These are phyloP conservation scores for Gallinago jamesoni DNA, from an alignment of 2,113 vertebrate genomes.

Conservation along the genomic window DNA sequence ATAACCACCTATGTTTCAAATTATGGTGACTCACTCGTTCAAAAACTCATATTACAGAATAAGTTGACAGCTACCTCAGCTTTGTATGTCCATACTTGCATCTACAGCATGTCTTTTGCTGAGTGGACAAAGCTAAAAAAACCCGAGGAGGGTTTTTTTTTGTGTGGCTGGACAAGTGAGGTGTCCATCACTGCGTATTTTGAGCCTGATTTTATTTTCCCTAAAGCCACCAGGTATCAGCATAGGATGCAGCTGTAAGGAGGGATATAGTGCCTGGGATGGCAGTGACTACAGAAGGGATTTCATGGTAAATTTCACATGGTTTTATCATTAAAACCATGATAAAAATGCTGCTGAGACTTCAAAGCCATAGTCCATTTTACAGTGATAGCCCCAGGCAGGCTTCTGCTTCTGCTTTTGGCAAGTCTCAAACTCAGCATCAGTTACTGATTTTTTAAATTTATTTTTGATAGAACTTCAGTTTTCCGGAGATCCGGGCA, in stretches of 20 bases:
- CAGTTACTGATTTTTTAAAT: not conserved
- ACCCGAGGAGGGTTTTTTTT: rapidly evolving
- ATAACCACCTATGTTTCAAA: not conserved
- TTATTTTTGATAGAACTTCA: not conserved
- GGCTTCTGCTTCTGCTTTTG: not conserved
- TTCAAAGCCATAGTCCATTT: rapidly evolving
- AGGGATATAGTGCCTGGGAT: rapidly evolving
- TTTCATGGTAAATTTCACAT: rapidly evolving
- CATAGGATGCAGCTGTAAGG: not conserved
- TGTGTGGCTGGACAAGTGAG: rapidly evolving
- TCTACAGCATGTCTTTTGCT: not conserved
- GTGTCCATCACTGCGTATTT: rapidly evolving
- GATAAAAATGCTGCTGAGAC: too few relatives aligned
- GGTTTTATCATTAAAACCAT: rapidly evolving
- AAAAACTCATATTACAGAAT: not conserved
- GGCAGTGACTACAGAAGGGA: rapidly evolving
- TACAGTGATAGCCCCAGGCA: not conserved
- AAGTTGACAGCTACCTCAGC: not conserved
- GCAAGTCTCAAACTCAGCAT: not conserved
- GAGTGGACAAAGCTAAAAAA: not conserved
- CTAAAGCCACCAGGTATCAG: not conserved
- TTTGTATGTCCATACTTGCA: not conserved
- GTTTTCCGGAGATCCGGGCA: not conserved
- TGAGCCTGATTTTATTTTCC: not conserved
- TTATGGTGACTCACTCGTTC: not conserved